Base-by-base conservation (phyloP, 92 coral and sea anemone species). In the Umimayanthus chanpuru region DNA sequence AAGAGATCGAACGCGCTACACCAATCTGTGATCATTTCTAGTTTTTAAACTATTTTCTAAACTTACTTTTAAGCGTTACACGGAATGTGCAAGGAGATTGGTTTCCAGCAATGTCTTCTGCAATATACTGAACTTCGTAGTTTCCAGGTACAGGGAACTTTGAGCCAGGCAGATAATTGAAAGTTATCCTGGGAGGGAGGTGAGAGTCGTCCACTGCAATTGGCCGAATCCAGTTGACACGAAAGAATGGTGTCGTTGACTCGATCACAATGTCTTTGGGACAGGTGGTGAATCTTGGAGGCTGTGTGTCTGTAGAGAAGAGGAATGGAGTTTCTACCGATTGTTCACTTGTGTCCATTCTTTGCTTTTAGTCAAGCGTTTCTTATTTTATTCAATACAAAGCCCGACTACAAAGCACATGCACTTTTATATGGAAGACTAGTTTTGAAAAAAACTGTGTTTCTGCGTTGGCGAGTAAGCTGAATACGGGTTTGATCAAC, bases 1-100 rank as follows among this genome's bases (percentile, higher is more conserved):
- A n/a, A n/a, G n/a, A n/a, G n/a, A n/a, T n/a, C n/a, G n/a, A n/a
- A n/a, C n/a, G n/a, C n/a, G n/a, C n/a, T n/a, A n/a, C n/a, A n/a
- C n/a, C n/a, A n/a, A n/a, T n/a, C n/a, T n/a, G n/a, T n/a, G n/a
- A n/a, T n/a, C n/a, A n/a, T n/a, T 0, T 50, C 3, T 10, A 16
- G 3, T 61, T 18, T 18, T 5, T 61, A 2, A 61, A n/a, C 1
- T 61, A 4, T 1, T 18, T 61, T 26, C 5, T 36, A 0, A 30
- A 21, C 78, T 4, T 74, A 74, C 78, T 74, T 8, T 74, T 74
- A 4, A 74, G 78, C n/a, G 25, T 74, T 32, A 74, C 39, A 9
- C 50, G 26, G 78, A 74, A 74, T 74, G 10, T 74, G 50, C 78
- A 74, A 3, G 78, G 78, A 12, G 78, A 74, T 74, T 20, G 49